phyloP scores from a whole-genome alignment of 1,140 invertebrate species.

The Drosophila sechellia region DNA sequence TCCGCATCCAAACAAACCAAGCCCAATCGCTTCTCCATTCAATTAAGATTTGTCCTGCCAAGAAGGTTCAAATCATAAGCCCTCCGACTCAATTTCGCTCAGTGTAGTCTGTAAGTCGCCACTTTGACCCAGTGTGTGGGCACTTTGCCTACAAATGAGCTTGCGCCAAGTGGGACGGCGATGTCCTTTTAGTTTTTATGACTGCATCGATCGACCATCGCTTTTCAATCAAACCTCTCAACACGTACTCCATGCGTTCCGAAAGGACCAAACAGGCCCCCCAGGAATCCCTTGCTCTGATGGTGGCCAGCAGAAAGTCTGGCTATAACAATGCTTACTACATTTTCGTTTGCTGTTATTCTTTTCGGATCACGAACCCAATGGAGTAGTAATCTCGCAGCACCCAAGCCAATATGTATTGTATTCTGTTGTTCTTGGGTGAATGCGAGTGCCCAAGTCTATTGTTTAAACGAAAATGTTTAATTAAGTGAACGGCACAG shows the following conservation, averaged over 20 bases:
- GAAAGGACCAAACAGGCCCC: slow-evolving; percentile 7
- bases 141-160: slow-evolving; percentile 63
- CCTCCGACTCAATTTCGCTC: not conserved
- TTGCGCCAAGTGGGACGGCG: slow-evolving; percentile 33
- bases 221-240: slow-evolving; percentile 59
- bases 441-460: slow-evolving; percentile 4
- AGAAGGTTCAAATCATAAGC: no score
- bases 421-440: slow-evolving; percentile 5
- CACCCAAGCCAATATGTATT: slow-evolving; percentile 21
- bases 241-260: slow-evolving; percentile 47
- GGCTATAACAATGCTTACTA: slow-evolving; percentile 69
- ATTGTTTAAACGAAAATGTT: slow-evolving; percentile 63
- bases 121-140: slow-evolving; percentile 53
- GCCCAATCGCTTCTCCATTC: no score
- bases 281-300: not conserved
- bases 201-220: slow-evolving; percentile 31
- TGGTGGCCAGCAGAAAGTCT: slow-evolving; percentile 39
- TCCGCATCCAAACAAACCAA: no score
- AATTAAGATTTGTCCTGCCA: no score
- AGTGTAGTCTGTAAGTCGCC: slow-evolving; percentile 40
- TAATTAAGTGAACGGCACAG: slow-evolving; percentile 54
- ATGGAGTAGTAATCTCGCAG: slow-evolving; percentile 37
- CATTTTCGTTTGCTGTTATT: slow-evolving; percentile 3
- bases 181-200: slow-evolving; percentile 68
- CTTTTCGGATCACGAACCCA: slow-evolving; percentile 19